Conservation (phyloP, 2,113 vertebrate species). For the Thomomys bottae region DNA sequence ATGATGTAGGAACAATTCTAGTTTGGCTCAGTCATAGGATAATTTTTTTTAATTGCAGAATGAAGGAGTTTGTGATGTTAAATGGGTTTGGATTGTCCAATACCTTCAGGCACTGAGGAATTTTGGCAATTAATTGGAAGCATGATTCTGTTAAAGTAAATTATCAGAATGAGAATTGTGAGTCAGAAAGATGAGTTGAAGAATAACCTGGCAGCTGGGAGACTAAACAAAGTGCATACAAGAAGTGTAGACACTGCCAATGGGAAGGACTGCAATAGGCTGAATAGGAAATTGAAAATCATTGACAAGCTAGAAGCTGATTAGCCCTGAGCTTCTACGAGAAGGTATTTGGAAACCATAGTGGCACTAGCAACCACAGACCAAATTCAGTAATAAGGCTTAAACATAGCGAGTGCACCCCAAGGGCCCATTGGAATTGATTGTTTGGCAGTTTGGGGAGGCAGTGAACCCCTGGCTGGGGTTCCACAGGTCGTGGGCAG, state of each 20-base stretch:
- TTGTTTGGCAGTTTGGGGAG: too few relatives aligned
- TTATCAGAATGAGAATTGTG: background rate
- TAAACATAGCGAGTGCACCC: background rate
- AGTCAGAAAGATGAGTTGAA: background rate
- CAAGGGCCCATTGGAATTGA: background rate
- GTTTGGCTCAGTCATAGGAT: background rate
- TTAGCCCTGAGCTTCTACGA: background rate
- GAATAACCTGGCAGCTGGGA: background rate
- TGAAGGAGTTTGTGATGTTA: background rate
- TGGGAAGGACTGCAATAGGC: accelerated
- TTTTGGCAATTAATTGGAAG: slow-evolving; percentile 22
- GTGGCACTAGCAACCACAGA: background rate
- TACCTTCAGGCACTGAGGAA: background rate
- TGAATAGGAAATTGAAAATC: background rate
- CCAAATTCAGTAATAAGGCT: background rate
- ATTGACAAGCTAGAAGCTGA: background rate
- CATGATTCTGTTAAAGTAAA: background rate
- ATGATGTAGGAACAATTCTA: background rate
- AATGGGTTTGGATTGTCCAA: background rate
- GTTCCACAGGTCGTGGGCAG: too few relatives aligned
- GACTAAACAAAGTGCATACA: background rate
- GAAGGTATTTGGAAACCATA: background rate
- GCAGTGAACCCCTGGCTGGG: background rate
- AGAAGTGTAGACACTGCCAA: background rate
- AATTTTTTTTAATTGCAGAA: too few relatives aligned